Base-by-base conservation (phyloP, 2,113 vertebrate species). In the Mastomys coucha region DNA sequence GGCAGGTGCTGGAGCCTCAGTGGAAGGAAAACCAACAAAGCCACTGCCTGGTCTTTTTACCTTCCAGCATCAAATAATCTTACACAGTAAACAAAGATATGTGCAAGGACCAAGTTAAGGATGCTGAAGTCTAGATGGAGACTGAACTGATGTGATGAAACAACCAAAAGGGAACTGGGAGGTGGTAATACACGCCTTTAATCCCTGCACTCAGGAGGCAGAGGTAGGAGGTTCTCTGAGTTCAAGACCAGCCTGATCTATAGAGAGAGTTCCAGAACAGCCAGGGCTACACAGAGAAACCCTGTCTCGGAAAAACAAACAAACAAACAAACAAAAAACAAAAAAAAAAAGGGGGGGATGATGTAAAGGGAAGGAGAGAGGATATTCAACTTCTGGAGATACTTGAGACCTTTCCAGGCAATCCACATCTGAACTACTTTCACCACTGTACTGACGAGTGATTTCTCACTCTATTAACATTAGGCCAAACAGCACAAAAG, bases 371-470 rank as follows among this genome's bases (percentile, higher is more conserved):
- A 33, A 7, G 20, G 31, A 49, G 9, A 36, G 7, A 45, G 31
- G 56, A 16, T 60, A 14, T 72, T 19, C 0, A 70, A 56, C 19
- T 24, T n/a, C 49, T 28, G 2, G 26, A 82, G 45, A 26, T 45
- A 11, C 17, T n/a, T 70, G 49, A 91, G 77, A 70, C 7, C 20
- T 33, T 78, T 78, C 4, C 0, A 0, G 26, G 36, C 9, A 2
- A 72, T 12, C 31, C 39, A 42, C 1, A 4, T 75, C 31, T 11
- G 22, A 49, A 49, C 72, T 33, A 33, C 39, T 63, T 89, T n/a
- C 60, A 82, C 5, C 31, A 10, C 24, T 39, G 82, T 13, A 60
- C 24, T 22, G 26, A 92, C 63, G 17, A 31, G 7, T 49, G 26
- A 42, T 12, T 72, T 75, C 45, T 69, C 36, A 2, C 8, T 56